A percentile compares a stretch with the other conserved stretches of the same genome.
These are phyloP conservation scores for Drosophila kepulauana DNA, from an alignment of 1,140 invertebrate genomes.

Conservation along the genomic window DNA sequence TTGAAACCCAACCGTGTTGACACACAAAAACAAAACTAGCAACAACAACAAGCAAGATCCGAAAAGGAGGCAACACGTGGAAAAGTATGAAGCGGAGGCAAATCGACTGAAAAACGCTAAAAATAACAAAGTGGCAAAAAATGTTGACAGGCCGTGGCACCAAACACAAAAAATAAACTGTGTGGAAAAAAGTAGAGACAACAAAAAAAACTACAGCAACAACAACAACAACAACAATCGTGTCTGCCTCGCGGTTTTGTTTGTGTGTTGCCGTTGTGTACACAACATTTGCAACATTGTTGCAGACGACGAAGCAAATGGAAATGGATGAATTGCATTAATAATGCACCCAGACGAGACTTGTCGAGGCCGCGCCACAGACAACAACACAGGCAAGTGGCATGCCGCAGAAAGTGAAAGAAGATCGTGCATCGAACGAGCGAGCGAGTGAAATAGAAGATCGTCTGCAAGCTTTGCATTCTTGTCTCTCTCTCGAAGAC, in stretches of 20 bases:
- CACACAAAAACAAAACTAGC: slow-evolving; percentile 14
- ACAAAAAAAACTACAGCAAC: slow-evolving; percentile 3
- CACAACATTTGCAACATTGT: slow-evolving; percentile 71
- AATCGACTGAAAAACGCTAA: slow-evolving; percentile 52
- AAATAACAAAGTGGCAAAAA: slow-evolving; percentile 61
- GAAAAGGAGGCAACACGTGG: slow-evolving; percentile 41
- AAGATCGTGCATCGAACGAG: slow-evolving; percentile 52
- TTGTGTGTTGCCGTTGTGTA: slow-evolving; percentile 38
- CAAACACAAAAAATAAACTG: slow-evolving; percentile 7
- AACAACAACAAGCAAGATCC: slow-evolving; percentile 19
- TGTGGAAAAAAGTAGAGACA: background rate
- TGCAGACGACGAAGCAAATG: slow-evolving; percentile 67
- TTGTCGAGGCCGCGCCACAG: slow-evolving; percentile 48
- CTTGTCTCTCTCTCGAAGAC: slow-evolving; percentile 16
- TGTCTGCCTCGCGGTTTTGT: slow-evolving; percentile 21
- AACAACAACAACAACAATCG: slow-evolving; percentile 25
- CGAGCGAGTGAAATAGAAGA: slow-evolving; percentile 3
- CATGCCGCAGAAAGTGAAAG: slow-evolving; percentile 74
- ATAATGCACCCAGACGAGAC: slow-evolving; percentile 47
- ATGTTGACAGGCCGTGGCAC: slow-evolving; percentile 52
- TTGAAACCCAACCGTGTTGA: slow-evolving; percentile 35
- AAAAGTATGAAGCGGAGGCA: slow-evolving; percentile 12
- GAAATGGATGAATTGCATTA: slow-evolving; percentile 77
- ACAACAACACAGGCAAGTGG: slow-evolving; percentile 36
- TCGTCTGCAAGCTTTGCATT: slow-evolving; percentile 32